Percentiles rank a stretch among this genome's conserved stretches.
These are phyloP conservation scores for Dinocampus coccinellae DNA, from an alignment of 2,888 invertebrate species.

Conservation along the genomic window DNA sequence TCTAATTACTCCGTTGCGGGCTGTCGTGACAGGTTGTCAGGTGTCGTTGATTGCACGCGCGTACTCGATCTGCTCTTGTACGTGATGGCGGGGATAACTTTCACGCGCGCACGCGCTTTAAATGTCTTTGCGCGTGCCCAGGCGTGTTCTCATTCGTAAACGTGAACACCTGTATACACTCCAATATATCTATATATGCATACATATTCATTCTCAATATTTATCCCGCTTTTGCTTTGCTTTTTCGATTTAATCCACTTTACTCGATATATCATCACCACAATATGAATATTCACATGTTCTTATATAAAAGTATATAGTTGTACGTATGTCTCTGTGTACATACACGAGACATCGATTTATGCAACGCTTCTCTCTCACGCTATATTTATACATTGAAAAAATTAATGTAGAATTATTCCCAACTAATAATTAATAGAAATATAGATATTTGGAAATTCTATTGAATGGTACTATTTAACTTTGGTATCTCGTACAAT, in stretches of 20 bases:
- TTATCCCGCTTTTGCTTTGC: conserved; percentile 36
- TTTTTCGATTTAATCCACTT: conserved; percentile 49
- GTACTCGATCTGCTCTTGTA: neutral
- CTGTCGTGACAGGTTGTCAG: conserved; percentile 37
- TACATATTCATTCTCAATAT: conserved; percentile 5
- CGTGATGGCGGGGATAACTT: conserved; percentile 38
- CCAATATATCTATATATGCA: conserved; percentile 28
- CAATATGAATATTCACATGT: neutral
- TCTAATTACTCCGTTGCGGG: conserved; percentile 54
- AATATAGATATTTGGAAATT: neutral
- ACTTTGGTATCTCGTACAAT: conserved; percentile 27
- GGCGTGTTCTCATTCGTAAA: conserved; percentile 25
- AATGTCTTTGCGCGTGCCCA: conserved; percentile 40
- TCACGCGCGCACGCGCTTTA: conserved; percentile 45
- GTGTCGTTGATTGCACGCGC: conserved; percentile 24
- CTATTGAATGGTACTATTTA: neutral
- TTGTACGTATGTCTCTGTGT: neutral
- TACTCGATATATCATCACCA: conserved; percentile 21
- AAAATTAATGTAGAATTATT: neutral
- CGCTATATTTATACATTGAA: neutral
- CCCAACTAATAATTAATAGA: neutral
- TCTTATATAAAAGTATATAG: neutral
- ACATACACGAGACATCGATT: no score
- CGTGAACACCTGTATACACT: conserved; percentile 43
- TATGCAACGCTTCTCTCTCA: no score